Evolutionary conservation across 1,140 invertebrate species (phyloP).

Genomic region (Octopus sinensis): DNA sequence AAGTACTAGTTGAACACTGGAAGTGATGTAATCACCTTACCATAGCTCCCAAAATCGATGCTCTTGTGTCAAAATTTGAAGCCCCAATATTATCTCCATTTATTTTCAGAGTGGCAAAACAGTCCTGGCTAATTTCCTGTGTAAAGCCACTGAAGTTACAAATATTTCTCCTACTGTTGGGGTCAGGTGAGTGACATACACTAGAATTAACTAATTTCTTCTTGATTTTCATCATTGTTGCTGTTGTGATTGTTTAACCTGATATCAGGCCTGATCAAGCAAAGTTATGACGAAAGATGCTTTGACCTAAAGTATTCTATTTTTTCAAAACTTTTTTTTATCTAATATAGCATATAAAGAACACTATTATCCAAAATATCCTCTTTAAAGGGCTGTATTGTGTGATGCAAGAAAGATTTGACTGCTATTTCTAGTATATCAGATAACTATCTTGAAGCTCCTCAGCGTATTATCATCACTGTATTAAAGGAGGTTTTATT

Average conservation of each 20-base stretch:
- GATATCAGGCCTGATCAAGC: background rate
- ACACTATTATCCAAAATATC: background rate
- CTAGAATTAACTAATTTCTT: background rate
- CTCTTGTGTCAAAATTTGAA: too few species aligned
- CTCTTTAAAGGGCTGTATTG: too few species aligned
- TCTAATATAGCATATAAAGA: background rate
- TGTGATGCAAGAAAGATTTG: too few species aligned
- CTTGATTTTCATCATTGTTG: background rate
- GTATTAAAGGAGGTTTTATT: too few species aligned
- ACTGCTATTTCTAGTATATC: too few species aligned
- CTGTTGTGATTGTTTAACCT: background rate
- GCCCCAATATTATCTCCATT: background rate
- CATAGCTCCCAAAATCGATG: too few species aligned
- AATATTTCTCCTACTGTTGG: slow-evolving; percentile 67
- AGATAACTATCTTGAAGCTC: too few species aligned
- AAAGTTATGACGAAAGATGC: background rate
- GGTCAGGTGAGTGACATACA: slow-evolving; percentile 51
- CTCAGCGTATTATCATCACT: too few species aligned
- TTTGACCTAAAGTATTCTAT: background rate
- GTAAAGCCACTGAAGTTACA: slow-evolving; percentile 66
- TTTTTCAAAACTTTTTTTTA: background rate
- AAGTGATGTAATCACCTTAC: too few species aligned
- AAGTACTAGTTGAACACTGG: too few species aligned
- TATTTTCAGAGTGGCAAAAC: slow-evolving; percentile 67
- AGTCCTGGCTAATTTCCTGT: slow-evolving; percentile 66